These are phyloP conservation scores for Flabesymbios commensalis DNA, from an alignment of 2,888 invertebrate genomes.

Conservation along the genomic window DNA sequence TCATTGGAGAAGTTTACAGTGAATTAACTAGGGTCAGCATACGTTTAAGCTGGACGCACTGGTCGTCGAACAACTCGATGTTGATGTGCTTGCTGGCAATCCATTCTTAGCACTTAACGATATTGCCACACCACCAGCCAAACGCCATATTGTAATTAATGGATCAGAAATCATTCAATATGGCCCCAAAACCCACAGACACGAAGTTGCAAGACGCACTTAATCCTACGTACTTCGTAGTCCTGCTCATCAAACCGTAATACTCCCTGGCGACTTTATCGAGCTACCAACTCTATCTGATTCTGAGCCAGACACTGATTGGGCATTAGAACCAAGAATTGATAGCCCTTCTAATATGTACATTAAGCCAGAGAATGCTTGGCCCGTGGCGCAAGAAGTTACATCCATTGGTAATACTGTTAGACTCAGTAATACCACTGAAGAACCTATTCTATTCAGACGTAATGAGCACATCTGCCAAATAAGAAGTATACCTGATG, in stretches of 20 bases:
- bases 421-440: neutral
- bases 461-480: neutral
- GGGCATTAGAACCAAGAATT: neutral
- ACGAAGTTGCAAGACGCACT: neutral
- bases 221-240: neutral
- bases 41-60: neutral
- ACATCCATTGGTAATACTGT: neutral
- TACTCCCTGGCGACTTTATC: constrained; percentile 7
- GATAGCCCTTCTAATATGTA: neutral
- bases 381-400: constrained; percentile 2
- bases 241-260: neutral
- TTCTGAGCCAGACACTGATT: neutral
- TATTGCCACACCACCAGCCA: constrained; percentile 3
- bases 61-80: constrained; percentile 9
- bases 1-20: constrained; percentile 13
- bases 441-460: neutral
- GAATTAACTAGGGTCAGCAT: neutral
- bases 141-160: constrained; percentile 7
- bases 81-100: constrained; percentile 11
- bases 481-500: too few species aligned
- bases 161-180: constrained; percentile 8
- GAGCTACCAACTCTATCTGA: neutral
- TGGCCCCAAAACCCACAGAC: neutral
- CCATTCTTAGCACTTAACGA: constrained; percentile 7
- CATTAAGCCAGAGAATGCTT: neutral